phyloP scores from a whole-genome alignment of 2,888 invertebrate genomes.

The Acanthosepion esculentum region DNA sequence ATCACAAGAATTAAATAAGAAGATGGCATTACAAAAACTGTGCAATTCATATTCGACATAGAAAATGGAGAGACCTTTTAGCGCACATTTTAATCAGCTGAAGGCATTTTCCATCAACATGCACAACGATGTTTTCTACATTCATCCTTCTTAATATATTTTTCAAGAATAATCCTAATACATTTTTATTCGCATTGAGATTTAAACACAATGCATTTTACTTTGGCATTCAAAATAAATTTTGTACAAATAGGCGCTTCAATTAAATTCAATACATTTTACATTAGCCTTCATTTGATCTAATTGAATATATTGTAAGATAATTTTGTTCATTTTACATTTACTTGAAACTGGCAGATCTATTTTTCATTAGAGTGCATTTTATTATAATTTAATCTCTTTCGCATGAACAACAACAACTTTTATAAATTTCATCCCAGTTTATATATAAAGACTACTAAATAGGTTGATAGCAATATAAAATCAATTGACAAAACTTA shows the following conservation, averaged over 20 bases:
- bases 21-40: too few relatives aligned
- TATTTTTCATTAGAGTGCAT: background rate
- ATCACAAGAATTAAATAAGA: too few relatives aligned
- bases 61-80: background rate
- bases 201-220: background rate
- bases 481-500: background rate
- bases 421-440: slow-evolving; percentile 16
- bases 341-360: background rate
- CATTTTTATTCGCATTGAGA: background rate
- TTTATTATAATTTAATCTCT: slow-evolving; percentile 4
- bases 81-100: background rate
- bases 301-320: slow-evolving; percentile 33
- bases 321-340: background rate
- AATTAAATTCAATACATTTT: slow-evolving; percentile 33
- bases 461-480: background rate
- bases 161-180: background rate
- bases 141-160: slow-evolving; percentile 15
- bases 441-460: background rate
- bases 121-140: background rate
- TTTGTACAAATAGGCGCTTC: background rate
- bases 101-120: background rate
- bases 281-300: background rate
- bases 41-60: background rate
- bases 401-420: background rate
- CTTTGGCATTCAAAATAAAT: background rate